phyloP scores from a whole-genome alignment of 1,140 invertebrate genomes.

The Muscidifurax raptorellus region DNA sequence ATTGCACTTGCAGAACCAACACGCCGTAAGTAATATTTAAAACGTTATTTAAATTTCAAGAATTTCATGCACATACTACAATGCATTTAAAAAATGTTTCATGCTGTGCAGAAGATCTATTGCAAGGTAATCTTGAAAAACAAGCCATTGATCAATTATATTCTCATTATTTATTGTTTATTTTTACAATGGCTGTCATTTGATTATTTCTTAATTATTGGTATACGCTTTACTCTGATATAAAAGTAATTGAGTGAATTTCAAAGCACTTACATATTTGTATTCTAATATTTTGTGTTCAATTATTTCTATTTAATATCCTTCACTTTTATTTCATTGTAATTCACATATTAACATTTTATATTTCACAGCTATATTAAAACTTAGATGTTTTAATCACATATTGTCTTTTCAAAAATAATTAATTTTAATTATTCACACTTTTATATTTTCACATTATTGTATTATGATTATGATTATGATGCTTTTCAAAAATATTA shows the following conservation, averaged over 20 bases:
- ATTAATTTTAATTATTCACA: background rate
- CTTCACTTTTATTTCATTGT: background rate
- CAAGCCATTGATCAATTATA: background rate
- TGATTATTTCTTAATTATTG: background rate
- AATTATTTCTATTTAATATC: background rate
- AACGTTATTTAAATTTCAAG: conserved; percentile 5
- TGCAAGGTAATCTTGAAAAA: conserved; percentile 72
- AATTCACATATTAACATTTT: background rate
- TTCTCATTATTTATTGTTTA: conserved; percentile 23
- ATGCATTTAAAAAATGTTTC: conserved; percentile 61
- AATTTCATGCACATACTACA: conserved; percentile 17
- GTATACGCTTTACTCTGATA: background rate
- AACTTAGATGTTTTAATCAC: background rate
- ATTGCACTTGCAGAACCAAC: conserved; percentile 85
- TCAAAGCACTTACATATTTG: too few species aligned
- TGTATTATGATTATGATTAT: conserved; percentile 12
- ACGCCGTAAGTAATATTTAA: conserved; percentile 80
- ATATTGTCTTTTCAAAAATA: background rate
- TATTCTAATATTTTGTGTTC: too few species aligned
- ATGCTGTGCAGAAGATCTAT: conserved; percentile 75
- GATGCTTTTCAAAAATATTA: conserved; percentile 52
- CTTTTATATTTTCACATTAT: background rate
- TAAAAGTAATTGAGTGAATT: background rate
- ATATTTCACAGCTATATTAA: background rate
- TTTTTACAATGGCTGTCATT: conserved; percentile 19